Evolutionary conservation across 2,797 vertebrate species (phyloP), one percentile per base, ranked within the genome.

Genomic region (Acanthiza pusilla): DNA sequence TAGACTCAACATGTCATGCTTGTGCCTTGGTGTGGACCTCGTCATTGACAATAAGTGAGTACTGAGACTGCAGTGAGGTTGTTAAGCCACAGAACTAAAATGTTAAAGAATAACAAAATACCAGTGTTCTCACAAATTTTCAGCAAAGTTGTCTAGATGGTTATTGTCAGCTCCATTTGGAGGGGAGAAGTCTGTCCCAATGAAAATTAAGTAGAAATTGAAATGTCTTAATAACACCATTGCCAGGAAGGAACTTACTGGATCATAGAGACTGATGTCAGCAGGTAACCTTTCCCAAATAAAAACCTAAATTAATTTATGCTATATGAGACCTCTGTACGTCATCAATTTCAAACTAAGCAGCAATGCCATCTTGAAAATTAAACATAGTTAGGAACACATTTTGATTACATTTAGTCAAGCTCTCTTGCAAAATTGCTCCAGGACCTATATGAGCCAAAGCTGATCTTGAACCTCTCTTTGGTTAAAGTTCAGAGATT

Each of bases 401-500:
- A 4, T 70, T 77, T 92, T 72, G 14, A 21, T 62, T 51, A 6
- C 3, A 10, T 43, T 72, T 80, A 47, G 32, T 50, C 14, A 70
- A 73, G 2, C 1, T 42, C 0, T 0, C 9, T 61, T n/a, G 74
- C 13, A 79, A 32, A 85, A 40, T 82, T 87, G 2, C 6, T 72
- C 8, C 13, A 74, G 22, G 11, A 51, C 8, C 2, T 58, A 16
- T 22, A 1, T 55, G 25, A 86, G 3, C 13, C 25, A 77, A 89
- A 89, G 3, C 2, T 71, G 16, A 60, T 32, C 6, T 26, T 58
- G 38, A 26, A 71, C 4, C 1, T 77, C 8, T 36, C 17, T 89
- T 67, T 71, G 22, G 36, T 71, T 75, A 34, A 71, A 75, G 21
- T 67, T 84, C 51, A 70, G 48, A 74, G 15, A 25, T 40, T 50